Percentiles rank a stretch among this genome's conserved stretches.
phyloP scores from a whole-genome alignment of 1,140 invertebrate genomes.

The Calephelis nemesis region DNA sequence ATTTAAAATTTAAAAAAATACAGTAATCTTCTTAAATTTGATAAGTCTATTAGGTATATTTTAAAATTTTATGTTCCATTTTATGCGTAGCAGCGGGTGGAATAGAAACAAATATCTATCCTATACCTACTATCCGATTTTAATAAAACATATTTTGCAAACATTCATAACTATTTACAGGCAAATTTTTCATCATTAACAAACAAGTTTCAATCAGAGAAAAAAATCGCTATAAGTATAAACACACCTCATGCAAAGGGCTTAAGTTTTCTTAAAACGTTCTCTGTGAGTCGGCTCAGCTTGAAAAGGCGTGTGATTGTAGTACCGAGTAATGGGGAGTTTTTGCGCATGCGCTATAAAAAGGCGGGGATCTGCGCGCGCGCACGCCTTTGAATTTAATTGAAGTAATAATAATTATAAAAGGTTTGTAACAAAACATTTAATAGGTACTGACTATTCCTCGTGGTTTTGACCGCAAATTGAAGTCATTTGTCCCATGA shows the following conservation, averaged over 20 bases:
- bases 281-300: slow-evolving; percentile 50
- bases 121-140: no score
- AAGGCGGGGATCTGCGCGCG: slow-evolving; percentile 42
- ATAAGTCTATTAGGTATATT: no score
- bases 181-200: no score
- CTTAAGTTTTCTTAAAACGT: slow-evolving; percentile 42
- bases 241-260: slow-evolving; percentile 10
- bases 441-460: neutral
- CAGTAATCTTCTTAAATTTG: no score
- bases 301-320: slow-evolving; percentile 57
- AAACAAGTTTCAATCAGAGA: neutral
- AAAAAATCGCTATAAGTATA: slow-evolving; percentile 1
- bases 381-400: slow-evolving; percentile 42
- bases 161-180: no score
- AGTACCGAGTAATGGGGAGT: slow-evolving; percentile 47
- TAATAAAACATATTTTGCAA: no score
- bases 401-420: slow-evolving; percentile 27
- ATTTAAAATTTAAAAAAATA: no score
- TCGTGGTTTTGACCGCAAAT: no score
- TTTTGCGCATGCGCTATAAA: slow-evolving; percentile 54
- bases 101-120: no score
- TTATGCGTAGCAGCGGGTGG: no score
- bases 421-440: slow-evolving; percentile 9
- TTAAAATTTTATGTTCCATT: no score
- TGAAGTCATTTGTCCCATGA: no score